Evolutionary conservation across 2,113 vertebrate genomes (phyloP), one percentile per base, ranked within the genome.

Genomic region (Passer montanus): DNA sequence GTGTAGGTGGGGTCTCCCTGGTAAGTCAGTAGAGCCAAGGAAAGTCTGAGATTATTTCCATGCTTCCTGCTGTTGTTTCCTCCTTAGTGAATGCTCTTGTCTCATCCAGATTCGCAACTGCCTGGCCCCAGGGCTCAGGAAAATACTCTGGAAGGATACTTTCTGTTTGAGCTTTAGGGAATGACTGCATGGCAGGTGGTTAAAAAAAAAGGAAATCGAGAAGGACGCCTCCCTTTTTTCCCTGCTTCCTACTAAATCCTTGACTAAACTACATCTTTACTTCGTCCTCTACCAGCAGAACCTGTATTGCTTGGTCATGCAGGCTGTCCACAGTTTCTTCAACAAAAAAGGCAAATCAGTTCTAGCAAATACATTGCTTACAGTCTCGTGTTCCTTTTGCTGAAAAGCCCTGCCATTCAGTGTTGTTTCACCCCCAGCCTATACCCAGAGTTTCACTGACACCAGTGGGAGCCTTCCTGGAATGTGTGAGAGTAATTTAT

Each of bases 11-110:
- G 75, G 68, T 91, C 68, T 93, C 75, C 50, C 72, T 81, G 13
- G 50, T 53, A 81, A 92, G 31, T 72, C 41, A 89, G 33, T 23
- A 81, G 80, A 95, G 72, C 63, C 77, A 79, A 55, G 83, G 78
- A 64, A 86, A 79, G 55, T 73, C 87, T 90, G 58, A 94, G 75
- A 93, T 2, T 22, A 92, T 97, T 96, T 95, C 67, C 27, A 18
- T 72, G 47, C 55, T 96, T 91, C 91, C 91, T 93, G 91, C 58
- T 89, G 35, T 60, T 93, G 84, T 95, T 91, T 84, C 78, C 70
- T 94, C 76, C 7, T 41, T n/a, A 86, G 52, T 87, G 44, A 76
- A 79, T 84, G 66, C 66, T 93, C 52, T 74, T 80, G 63, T 86
- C 44, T 90, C 76, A 58, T 75, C 80, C 73, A 76, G 23, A 72